A percentile compares a stretch with the other conserved stretches of the same genome.
These are phyloP conservation scores for Remorina albescens DNA, from an alignment of 2,797 vertebrate genomes.

Conservation along the genomic window DNA sequence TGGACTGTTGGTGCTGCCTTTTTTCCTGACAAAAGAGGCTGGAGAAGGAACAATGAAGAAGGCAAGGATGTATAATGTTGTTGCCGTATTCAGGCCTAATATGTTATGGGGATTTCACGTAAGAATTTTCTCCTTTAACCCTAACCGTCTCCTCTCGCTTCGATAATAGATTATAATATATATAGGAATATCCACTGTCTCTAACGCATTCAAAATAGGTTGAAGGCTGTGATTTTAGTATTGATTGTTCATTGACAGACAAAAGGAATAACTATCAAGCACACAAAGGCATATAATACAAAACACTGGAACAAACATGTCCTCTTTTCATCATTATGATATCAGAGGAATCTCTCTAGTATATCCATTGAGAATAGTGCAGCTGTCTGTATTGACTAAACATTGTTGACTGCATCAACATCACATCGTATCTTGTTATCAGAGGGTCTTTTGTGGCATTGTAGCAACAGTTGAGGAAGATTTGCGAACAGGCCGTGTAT, in stretches of 20 bases:
- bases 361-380: conserved; percentile 52
- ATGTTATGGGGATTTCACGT: not conserved
- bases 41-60: conserved; percentile 67
- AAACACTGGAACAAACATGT: conserved; percentile 24
- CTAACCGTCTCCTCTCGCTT: not conserved
- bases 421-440: conserved; percentile 72
- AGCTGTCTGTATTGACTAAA: conserved; percentile 71
- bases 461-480: conserved; percentile 72
- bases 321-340: conserved; percentile 49
- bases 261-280: conserved; percentile 23
- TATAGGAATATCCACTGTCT: no score
- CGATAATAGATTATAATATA: not conserved
- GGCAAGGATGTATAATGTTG: conserved; percentile 49
- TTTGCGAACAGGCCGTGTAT: conserved; percentile 33
- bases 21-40: conserved; percentile 64
- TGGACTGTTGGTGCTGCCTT: conserved; percentile 49
- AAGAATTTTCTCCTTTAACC: not conserved
- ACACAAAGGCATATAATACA: conserved; percentile 26
- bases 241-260: conserved; percentile 12
- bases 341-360: conserved; percentile 57
- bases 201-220: not conserved
- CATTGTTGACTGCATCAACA: conserved; percentile 67
- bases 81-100: conserved; percentile 46
- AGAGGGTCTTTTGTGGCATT: conserved; percentile 62
- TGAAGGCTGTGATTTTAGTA: conserved; percentile 9